Conservation (phyloP, 2,888 invertebrate genomes). For the Aspidiotus destructor region DNA sequence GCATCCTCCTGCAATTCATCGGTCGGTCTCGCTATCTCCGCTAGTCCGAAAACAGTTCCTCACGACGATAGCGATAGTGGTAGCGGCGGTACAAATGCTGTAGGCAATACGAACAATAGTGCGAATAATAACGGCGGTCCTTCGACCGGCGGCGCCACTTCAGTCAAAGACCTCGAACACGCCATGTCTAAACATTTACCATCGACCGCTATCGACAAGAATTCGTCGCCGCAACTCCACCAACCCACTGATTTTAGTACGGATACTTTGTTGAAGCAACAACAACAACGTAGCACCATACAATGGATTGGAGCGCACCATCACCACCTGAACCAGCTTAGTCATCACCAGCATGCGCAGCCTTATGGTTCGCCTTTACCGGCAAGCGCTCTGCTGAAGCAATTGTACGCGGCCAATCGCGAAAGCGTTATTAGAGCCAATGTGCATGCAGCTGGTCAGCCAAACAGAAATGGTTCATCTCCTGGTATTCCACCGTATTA, state of each 20-base stretch:
- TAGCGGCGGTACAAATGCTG: conserved; percentile 8
- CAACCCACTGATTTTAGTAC: conserved; percentile 73
- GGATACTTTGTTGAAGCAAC: conserved; percentile 70
- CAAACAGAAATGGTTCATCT: conserved; percentile 39
- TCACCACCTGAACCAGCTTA: conserved; percentile 51
- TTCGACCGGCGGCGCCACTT: conserved; percentile 43
- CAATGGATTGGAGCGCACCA: conserved; percentile 88
- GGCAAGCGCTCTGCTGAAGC: conserved; percentile 78
- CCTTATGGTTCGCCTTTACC: conserved; percentile 49
- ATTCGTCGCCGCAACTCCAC: conserved; percentile 35
- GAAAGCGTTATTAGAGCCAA: conserved; percentile 92
- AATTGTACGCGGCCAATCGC: conserved; percentile 74
- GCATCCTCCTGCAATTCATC: conserved; percentile 55
- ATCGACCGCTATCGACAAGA: conserved; percentile 46
- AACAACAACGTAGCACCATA: conserved; percentile 69
- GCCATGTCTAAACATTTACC: conserved; percentile 90
- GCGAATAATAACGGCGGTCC: conserved; percentile 27
- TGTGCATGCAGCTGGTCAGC: conserved; percentile 46
- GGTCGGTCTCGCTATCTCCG: conserved; percentile 36
- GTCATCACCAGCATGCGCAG: conserved; percentile 48
- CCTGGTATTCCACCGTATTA: conserved; percentile 43
- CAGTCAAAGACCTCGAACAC: conserved; percentile 86
- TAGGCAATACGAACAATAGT: background rate
- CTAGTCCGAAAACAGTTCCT: conserved; percentile 39
- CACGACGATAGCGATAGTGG: conserved; percentile 35